A percentile compares a stretch with the other conserved stretches of the same genome.
These are phyloP conservation scores for Tetramorium parvispinum DNA, from an alignment of 1,140 invertebrate genomes.

Conservation along the genomic window DNA sequence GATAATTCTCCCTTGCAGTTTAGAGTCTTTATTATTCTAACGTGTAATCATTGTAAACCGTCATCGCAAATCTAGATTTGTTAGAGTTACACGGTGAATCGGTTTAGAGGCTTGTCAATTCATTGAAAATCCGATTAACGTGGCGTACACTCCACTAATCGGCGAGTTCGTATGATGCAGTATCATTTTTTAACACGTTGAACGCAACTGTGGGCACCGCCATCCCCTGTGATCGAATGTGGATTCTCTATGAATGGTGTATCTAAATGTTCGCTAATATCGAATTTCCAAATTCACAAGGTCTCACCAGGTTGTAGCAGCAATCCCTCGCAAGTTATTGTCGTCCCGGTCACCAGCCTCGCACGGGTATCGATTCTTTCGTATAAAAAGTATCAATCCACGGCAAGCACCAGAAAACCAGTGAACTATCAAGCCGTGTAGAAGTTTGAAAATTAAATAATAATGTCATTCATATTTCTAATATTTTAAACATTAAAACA, in stretches of 20 bases:
- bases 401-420: neutral
- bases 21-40: neutral
- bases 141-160: slow-evolving; percentile 9
- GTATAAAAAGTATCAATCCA: slow-evolving; percentile 23
- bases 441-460: neutral
- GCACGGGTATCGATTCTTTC: slow-evolving; percentile 31
- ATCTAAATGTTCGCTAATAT: slow-evolving; percentile 25
- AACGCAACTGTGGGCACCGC: neutral
- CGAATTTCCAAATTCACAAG: slow-evolving; percentile 24
- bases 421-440: neutral
- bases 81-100: neutral
- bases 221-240: slow-evolving; percentile 5
- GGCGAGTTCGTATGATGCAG: neutral
- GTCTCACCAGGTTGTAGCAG: neutral
- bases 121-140: slow-evolving; percentile 2
- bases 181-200: slow-evolving; percentile 24
- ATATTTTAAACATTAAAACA: neutral
- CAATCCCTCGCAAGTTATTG: slow-evolving; percentile 12
- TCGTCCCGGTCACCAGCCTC: slow-evolving; percentile 4
- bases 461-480: neutral
- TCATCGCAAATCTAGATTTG: slow-evolving; percentile 9
- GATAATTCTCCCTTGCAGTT: neutral
- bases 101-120: neutral
- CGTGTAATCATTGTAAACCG: neutral
- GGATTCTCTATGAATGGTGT: slow-evolving; percentile 4